These are phyloP conservation scores for Galemys pyrenaicus DNA, from an alignment of 2,113 vertebrate genomes.

Conservation along the genomic window DNA sequence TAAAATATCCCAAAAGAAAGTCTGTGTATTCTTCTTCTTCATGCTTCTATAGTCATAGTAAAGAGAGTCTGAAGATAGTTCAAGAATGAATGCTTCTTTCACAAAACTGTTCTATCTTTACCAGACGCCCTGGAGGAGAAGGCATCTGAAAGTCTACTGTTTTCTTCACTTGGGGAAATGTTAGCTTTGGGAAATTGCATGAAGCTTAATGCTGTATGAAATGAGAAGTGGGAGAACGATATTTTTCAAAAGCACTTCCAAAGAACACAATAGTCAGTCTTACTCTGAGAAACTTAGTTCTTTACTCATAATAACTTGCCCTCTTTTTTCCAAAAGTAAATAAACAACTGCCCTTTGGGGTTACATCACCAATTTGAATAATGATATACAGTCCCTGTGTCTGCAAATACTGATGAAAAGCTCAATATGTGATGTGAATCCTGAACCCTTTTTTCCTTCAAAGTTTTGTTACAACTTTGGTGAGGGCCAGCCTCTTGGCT, in stretches of 20 bases:
- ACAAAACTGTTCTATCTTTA: background rate
- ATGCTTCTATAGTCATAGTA: background rate
- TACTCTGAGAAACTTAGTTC: constrained; percentile 15
- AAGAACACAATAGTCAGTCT: background rate
- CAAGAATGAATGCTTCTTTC: background rate
- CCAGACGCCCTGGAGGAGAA: background rate
- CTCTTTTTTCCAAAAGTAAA: background rate
- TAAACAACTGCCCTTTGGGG: background rate
- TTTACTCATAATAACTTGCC: background rate
- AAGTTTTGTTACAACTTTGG: background rate
- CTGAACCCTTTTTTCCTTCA: background rate
- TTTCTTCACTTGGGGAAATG: constrained; percentile 31
- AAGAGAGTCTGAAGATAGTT: background rate
- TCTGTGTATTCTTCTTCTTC: background rate
- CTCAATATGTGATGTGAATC: background rate
- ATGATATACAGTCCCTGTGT: background rate
- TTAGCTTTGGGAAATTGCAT: background rate
- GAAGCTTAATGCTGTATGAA: constrained; percentile 46
- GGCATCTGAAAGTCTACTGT: background rate
- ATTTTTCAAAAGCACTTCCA: constrained; percentile 34
- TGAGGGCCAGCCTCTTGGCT: background rate
- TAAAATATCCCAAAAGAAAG: background rate
- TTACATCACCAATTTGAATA: background rate
- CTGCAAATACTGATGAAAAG: constrained; percentile 4
- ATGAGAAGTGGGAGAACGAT: constrained; percentile 23